Evolutionary conservation across 1,140 invertebrate species (phyloP).

Genomic region (Heliconius hewitsoni): DNA sequence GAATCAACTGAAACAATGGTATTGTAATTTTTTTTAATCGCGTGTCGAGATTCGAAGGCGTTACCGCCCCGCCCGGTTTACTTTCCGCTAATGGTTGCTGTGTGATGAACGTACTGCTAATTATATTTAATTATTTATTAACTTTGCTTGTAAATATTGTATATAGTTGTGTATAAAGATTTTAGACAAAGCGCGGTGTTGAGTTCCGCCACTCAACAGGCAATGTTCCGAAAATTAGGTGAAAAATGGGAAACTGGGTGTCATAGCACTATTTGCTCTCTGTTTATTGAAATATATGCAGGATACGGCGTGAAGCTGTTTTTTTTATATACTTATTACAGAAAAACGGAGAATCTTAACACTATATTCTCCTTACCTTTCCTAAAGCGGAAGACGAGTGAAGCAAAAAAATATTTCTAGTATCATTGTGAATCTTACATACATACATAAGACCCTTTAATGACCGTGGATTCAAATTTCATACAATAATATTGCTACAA

Average conservation of each 20-base stretch:
- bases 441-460: no score
- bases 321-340: background rate
- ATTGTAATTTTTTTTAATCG: slow-evolving; percentile 35
- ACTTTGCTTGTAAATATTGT: background rate
- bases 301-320: background rate
- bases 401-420: no score
- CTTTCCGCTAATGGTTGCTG: slow-evolving; percentile 10
- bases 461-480: no score
- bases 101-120: background rate
- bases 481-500: no score
- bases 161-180: background rate
- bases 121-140: background rate
- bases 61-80: slow-evolving; percentile 41
- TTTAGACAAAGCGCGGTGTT: background rate
- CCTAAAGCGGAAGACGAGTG: no score
- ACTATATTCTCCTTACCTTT: no score
- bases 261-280: no score
- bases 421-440: no score
- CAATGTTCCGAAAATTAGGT: background rate
- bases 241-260: no score
- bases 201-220: background rate
- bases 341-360: no score
- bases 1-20: slow-evolving; percentile 31
- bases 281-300: background rate
- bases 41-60: slow-evolving; percentile 44